Evolutionary conservation across 2,113 vertebrate species (phyloP), one percentile per base, ranked within the genome.

Genomic region (Sisor rabdophorus): DNA sequence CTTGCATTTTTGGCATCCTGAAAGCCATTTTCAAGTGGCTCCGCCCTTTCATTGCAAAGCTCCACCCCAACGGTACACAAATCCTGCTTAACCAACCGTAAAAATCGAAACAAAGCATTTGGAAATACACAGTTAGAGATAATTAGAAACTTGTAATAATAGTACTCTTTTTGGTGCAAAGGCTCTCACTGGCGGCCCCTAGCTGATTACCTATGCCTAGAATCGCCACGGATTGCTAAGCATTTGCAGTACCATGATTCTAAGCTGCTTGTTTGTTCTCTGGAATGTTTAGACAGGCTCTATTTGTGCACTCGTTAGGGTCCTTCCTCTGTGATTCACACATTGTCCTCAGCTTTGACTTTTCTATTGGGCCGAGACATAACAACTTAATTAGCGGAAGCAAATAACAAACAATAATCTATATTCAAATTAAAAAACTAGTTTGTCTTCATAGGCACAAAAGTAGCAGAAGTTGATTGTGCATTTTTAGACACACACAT

Each of bases 361-460:
- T 26, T 19, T 89, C 88, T 87, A 84, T 84, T 82, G 84, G 68
- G 65, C 80, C 79, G 90, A 94, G 93, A 94, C 93, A 94, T 94
- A 95, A 94, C 93, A 95, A 92, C 89, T 85, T 93, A 94, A 95
- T 93, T 93, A 89, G 93, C 92, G 93, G 93, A 94, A 93, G 88
- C 89, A 77, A 90, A 88, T 88, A 92, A 90, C 89, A 71, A 90
- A 89, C 85, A 87, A 82, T 85, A 88, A 92, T 89, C 88, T 86
- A 87, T 86, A 89, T 90, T 91, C 83, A 87, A 86, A 90, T 89
- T 87, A 85, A 88, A 86, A 84, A n/a, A 30, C 56, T 19, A 24
- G 32, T 16, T 17, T 54, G 82, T 87, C 86, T 86, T 87, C 88
- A 88, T 87, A 88, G 86, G 88, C 12, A 12, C 40, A 67, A 73